A percentile compares a stretch with the other conserved stretches of the same genome.
These are phyloP conservation scores for Pyralis farinalis DNA, from an alignment of 2,888 invertebrate genomes.

Conservation along the genomic window DNA sequence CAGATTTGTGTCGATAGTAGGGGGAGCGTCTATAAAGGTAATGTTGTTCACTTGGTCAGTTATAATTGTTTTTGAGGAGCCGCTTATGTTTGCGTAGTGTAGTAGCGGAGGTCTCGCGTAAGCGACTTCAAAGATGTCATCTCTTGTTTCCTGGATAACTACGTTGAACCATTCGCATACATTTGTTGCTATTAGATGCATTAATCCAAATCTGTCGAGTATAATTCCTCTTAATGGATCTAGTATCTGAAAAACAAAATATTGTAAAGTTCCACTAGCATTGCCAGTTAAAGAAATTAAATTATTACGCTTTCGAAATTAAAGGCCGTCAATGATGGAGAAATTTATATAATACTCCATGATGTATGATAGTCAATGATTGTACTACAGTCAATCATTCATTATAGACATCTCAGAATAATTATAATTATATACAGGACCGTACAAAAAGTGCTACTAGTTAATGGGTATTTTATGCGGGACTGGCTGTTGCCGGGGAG, in stretches of 20 bases:
- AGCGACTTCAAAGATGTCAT: constrained; percentile 85
- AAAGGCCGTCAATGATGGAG: too few relatives aligned
- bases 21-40: constrained; percentile 32
- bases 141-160: constrained; percentile 92
- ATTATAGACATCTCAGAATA: too few relatives aligned
- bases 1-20: constrained; percentile 6
- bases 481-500: too few relatives aligned
- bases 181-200: constrained; percentile 97
- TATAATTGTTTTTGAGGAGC: constrained; percentile 38
- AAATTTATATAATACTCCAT: too few relatives aligned
- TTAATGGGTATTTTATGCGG: too few relatives aligned
- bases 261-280: too few relatives aligned
- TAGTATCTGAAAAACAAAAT: constrained; percentile 57
- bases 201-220: constrained; percentile 89
- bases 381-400: too few relatives aligned
- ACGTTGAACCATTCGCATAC: constrained; percentile 96
- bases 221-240: constrained; percentile 73
- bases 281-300: too few relatives aligned
- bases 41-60: constrained; percentile 40
- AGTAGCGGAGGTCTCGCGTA: constrained; percentile 51
- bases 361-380: too few relatives aligned
- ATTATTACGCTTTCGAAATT: too few relatives aligned
- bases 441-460: too few relatives aligned
- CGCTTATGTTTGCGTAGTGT: constrained; percentile 57
- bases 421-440: too few relatives aligned